Evolutionary conservation across 2,113 vertebrate genomes (phyloP).

Genomic region (Capra hircus): DNA sequence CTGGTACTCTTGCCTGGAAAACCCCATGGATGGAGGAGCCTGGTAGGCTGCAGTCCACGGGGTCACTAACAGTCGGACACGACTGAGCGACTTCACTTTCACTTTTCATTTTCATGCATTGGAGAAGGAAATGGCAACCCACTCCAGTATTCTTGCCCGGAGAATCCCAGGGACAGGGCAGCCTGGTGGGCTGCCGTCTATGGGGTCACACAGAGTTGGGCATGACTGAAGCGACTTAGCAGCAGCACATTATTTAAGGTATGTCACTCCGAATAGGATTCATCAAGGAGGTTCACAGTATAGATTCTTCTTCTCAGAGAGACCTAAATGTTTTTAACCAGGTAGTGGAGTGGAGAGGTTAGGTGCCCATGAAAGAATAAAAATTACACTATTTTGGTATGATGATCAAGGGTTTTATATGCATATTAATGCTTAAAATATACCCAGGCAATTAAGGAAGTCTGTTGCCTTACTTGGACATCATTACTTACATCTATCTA

Average conservation of each 20-base stretch:
- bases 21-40: too few species aligned
- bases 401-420: background rate
- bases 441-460: background rate
- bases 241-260: background rate
- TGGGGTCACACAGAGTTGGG: rapidly evolving
- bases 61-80: too few species aligned
- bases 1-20: too few species aligned
- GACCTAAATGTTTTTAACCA: background rate
- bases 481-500: background rate
- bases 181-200: rapidly evolving
- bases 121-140: too few species aligned
- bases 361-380: background rate
- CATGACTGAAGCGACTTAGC: rapidly evolving
- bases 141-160: too few species aligned
- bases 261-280: background rate
- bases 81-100: too few species aligned
- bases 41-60: too few species aligned
- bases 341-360: background rate
- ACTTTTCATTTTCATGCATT: too few species aligned
- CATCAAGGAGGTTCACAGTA: background rate
- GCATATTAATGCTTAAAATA: background rate
- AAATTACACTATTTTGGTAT: background rate
- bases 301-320: background rate
- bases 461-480: background rate
- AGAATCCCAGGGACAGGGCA: too few species aligned